Conservation (phyloP, 2,797 vertebrate genomes). For the Channa striata region DNA sequence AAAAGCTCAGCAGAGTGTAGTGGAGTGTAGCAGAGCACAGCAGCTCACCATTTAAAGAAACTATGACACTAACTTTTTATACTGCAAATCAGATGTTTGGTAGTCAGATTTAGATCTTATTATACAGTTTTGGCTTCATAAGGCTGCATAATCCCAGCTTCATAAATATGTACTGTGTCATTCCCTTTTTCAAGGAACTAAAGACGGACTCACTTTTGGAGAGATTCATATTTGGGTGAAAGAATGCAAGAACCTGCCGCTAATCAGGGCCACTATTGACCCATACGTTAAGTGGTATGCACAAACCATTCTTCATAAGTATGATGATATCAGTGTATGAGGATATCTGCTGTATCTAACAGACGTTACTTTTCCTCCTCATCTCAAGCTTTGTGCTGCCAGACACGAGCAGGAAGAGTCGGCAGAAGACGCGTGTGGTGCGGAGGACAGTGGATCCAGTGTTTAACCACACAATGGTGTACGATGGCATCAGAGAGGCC, state of each 20-base stretch:
- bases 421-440: slow-evolving; percentile 94
- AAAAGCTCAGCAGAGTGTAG: no score
- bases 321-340: no score
- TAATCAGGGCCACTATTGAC: slow-evolving; percentile 88
- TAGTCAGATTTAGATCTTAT: not conserved
- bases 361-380: not conserved
- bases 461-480: slow-evolving; percentile 99
- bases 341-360: not conserved
- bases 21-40: no score
- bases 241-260: slow-evolving; percentile 92
- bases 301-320: not conserved
- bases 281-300: slow-evolving; percentile 96
- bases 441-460: slow-evolving; percentile 87
- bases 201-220: slow-evolving; percentile 83
- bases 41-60: no score
- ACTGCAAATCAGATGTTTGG: no score
- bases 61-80: no score
- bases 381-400: slow-evolving; percentile 91
- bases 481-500: slow-evolving; percentile 91
- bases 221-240: slow-evolving; percentile 99
- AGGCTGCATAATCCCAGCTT: not conserved
- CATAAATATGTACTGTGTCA: slow-evolving; percentile 7
- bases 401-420: slow-evolving; percentile 95
- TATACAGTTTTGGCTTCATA: not conserved
- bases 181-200: slow-evolving; percentile 72